Conservation (phyloP, 1,140 invertebrate species). For the Drosophila bocki region DNA sequence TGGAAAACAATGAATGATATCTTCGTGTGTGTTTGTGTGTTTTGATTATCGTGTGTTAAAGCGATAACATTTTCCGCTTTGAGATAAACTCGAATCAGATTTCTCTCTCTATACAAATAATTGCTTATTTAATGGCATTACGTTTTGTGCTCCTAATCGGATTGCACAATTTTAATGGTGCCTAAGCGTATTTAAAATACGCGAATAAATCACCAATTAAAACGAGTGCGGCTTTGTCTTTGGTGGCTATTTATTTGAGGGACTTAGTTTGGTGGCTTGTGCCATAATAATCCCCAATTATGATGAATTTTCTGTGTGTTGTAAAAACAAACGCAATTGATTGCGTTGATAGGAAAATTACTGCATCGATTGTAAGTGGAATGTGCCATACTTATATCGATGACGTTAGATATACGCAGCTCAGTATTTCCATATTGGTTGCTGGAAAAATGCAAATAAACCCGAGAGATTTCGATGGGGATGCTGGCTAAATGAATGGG, state of each 20-base stretch:
- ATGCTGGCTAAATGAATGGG: constrained; percentile 34
- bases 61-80: constrained; percentile 18
- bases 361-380: constrained; percentile 35
- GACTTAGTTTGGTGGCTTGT: neutral
- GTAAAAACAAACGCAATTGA: constrained; percentile 44
- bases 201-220: constrained; percentile 24
- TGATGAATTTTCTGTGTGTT: constrained; percentile 18
- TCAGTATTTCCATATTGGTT: constrained; percentile 42
- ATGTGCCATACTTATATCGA: constrained; percentile 2
- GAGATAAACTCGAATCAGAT: constrained; percentile 14
- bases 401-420: constrained; percentile 13
- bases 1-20: constrained; percentile 31
- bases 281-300: constrained; percentile 41
- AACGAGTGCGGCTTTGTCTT: constrained; percentile 18
- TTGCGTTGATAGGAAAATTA: constrained; percentile 65
- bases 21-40: constrained; percentile 1
- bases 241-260: constrained; percentile 12
- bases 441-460: constrained; percentile 64
- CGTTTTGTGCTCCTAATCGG: constrained; percentile 25
- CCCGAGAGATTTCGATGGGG: constrained; percentile 19
- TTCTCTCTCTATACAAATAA: constrained; percentile 8
- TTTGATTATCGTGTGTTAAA: constrained; percentile 12
- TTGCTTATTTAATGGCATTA: constrained; percentile 25
- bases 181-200: constrained; percentile 19
- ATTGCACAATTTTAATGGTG: constrained; percentile 26